phyloP scores from a whole-genome alignment of 2,888 invertebrate species.

The Ophioninae sp. region DNA sequence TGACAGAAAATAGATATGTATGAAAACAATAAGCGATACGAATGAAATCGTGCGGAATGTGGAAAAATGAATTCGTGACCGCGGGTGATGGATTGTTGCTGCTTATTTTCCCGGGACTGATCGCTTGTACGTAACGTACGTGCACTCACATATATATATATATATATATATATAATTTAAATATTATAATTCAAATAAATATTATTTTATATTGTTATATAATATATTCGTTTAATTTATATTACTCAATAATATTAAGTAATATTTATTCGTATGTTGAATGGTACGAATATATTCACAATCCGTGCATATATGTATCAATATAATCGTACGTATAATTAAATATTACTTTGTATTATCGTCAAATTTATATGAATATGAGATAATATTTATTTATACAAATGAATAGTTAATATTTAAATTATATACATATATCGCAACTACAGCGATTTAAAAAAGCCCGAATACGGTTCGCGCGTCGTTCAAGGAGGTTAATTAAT shows the following conservation, averaged over 20 bases:
- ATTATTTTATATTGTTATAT: neutral
- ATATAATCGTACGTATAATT: neutral
- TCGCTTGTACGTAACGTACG: neutral
- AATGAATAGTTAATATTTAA: neutral
- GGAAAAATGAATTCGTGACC: conserved; percentile 39
- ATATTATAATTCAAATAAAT: neutral
- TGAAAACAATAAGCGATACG: conserved; percentile 16
- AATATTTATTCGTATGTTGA: neutral
- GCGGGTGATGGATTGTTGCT: conserved; percentile 19
- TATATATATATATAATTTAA: neutral
- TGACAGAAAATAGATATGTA: conserved; percentile 12
- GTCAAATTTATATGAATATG: neutral
- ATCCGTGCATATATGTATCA: neutral
- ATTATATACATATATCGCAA: conserved; percentile 21
- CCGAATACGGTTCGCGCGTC: conserved; percentile 36
- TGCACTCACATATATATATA: neutral
- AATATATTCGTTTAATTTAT: neutral
- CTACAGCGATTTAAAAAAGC: no score
- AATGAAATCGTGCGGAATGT: conserved; percentile 47
- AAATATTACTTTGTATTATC: neutral
- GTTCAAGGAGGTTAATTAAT: conserved; percentile 6
- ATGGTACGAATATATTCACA: neutral
- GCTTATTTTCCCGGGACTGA: neutral
- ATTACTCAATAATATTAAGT: neutral
- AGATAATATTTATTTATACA: neutral